Conservation (phyloP, 2,113 vertebrate species). For the Ailurus styani region DNA sequence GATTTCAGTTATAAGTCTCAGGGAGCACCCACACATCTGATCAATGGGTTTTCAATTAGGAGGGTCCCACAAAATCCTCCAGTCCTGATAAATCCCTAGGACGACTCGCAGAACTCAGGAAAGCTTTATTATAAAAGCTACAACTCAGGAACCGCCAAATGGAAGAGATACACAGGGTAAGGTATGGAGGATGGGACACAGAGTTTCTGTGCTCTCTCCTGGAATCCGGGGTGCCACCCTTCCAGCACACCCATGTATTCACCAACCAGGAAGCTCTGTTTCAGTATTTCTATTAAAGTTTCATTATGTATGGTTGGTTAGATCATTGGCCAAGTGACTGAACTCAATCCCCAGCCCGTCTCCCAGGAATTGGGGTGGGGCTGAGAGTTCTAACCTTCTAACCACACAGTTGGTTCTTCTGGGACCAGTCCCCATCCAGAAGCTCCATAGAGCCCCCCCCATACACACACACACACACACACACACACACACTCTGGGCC, state of each 20-base stretch:
- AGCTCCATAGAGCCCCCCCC: too few species aligned
- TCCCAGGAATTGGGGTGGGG: background rate
- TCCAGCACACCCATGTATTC: background rate
- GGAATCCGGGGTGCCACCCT: background rate
- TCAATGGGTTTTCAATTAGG: background rate
- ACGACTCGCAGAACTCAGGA: background rate
- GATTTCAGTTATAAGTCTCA: background rate
- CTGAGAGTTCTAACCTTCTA: background rate
- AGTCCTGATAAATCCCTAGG: background rate
- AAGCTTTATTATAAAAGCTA: background rate
- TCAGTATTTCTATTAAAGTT: background rate
- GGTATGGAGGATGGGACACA: accelerated
- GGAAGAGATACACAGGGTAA: background rate
- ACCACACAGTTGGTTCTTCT: background rate
- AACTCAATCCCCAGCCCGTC: background rate
- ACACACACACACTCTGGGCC: background rate
- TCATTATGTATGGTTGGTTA: background rate
- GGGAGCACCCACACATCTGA: background rate
- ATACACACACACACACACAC: too few species aligned
- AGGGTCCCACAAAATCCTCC: background rate
- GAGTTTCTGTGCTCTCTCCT: background rate
- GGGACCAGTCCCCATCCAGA: background rate
- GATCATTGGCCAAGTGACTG: background rate
- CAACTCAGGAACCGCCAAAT: background rate
- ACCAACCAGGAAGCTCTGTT: background rate